Evolutionary conservation across 2,113 vertebrate species (phyloP).

Genomic region (Anser cygnoides): DNA sequence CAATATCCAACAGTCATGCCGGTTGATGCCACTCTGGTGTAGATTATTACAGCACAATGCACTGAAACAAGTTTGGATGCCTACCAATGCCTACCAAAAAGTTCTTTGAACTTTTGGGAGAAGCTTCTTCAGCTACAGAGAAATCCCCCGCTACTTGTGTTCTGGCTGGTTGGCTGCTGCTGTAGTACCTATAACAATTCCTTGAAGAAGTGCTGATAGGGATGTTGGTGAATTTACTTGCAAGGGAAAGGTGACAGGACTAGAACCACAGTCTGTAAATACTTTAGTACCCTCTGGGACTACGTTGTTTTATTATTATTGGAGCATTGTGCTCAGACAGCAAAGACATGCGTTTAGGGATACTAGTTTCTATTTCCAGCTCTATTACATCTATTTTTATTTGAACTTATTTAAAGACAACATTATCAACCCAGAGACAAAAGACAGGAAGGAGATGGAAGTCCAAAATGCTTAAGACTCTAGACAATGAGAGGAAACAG

Average conservation of each 20-base stretch:
- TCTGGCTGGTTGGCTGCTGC: not conserved
- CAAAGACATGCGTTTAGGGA: constrained; percentile 28
- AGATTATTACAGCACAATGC: not conserved
- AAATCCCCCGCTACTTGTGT: not conserved
- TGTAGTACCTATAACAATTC: not conserved
- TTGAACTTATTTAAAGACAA: constrained; percentile 52
- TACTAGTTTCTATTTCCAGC: constrained; percentile 42
- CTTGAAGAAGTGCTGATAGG: not conserved
- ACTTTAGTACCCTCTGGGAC: not conserved
- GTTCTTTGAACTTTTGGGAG: not conserved
- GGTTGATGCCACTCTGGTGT: not conserved
- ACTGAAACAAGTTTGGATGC: not conserved
- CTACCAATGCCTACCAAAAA: not conserved
- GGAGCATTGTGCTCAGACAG: not conserved
- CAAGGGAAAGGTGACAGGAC: constrained; percentile 46
- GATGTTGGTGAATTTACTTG: not conserved
- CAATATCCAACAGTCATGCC: not conserved
- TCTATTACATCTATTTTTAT: constrained; percentile 55
- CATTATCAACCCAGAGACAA: constrained; percentile 45
- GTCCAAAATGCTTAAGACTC: constrained; percentile 5
- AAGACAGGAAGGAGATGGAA: constrained; percentile 62
- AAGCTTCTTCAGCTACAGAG: not conserved
- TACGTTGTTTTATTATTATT: constrained; percentile 22
- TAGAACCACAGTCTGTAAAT: constrained; percentile 25
- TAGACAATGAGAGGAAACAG: constrained; percentile 46